phyloP scores from a whole-genome alignment of 2,113 vertebrate genomes.

The Chaetodon trifascialis region DNA sequence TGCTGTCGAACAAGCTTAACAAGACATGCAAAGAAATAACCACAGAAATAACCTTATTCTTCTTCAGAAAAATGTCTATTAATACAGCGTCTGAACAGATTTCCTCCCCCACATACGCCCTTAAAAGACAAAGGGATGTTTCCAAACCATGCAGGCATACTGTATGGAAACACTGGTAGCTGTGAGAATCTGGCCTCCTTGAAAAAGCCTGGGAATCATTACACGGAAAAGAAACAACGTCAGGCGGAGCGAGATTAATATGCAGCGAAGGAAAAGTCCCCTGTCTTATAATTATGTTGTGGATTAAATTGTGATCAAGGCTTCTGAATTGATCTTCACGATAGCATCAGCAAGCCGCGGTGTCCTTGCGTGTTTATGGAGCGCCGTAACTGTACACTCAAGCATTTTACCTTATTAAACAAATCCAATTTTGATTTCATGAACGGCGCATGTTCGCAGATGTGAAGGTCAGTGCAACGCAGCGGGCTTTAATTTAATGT shows the following conservation, averaged over 20 bases:
- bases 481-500: slow-evolving; percentile 48
- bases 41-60: background rate
- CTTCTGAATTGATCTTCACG: slow-evolving; percentile 60
- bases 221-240: slow-evolving; percentile 8
- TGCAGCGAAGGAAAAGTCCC: slow-evolving; percentile 44
- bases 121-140: slow-evolving; percentile 33
- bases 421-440: slow-evolving; percentile 63
- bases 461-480: slow-evolving; percentile 58
- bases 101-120: background rate
- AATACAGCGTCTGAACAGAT: slow-evolving; percentile 26
- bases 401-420: slow-evolving; percentile 65
- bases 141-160: slow-evolving; percentile 15
- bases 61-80: background rate
- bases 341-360: slow-evolving; percentile 46
- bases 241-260: slow-evolving; percentile 56
- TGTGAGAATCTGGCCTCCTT: slow-evolving; percentile 66
- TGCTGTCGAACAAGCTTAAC: slow-evolving; percentile 15
- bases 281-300: slow-evolving; percentile 62
- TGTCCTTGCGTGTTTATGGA: slow-evolving; percentile 39
- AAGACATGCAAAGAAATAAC: background rate
- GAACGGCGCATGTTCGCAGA: slow-evolving; percentile 27
- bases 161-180: slow-evolving; percentile 25
- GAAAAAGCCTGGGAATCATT: slow-evolving; percentile 65
- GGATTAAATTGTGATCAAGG: slow-evolving; percentile 61
- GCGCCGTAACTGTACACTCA: slow-evolving; percentile 36